These are phyloP conservation scores for Gerris lacustris DNA, from an alignment of 2,888 invertebrate genomes.

Conservation along the genomic window DNA sequence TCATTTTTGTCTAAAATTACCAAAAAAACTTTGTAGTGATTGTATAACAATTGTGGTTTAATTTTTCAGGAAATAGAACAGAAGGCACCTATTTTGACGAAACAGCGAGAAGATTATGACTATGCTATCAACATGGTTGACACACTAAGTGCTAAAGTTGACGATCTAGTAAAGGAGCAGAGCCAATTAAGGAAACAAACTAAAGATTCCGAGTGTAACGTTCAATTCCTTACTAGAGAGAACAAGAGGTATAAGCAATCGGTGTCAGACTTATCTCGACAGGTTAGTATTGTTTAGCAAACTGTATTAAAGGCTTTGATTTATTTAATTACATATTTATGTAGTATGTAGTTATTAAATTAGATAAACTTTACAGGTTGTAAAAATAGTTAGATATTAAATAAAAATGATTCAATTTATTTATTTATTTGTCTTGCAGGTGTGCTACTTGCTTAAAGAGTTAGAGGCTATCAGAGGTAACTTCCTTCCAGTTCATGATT, in stretches of 20 bases:
- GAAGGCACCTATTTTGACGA: conserved; percentile 71
- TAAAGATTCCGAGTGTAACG: conserved; percentile 57
- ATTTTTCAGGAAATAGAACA: conserved; percentile 75
- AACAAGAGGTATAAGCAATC: conserved; percentile 54
- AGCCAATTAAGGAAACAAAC: conserved; percentile 54
- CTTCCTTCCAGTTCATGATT: conserved; percentile 38
- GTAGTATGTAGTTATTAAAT: too few species aligned
- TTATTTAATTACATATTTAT: too few species aligned
- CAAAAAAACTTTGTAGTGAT: too few species aligned
- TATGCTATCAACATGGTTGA: conserved; percentile 60
- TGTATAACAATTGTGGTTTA: too few species aligned
- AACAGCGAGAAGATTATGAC: conserved; percentile 70
- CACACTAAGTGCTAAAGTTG: conserved; percentile 55
- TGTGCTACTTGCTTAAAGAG: conserved; percentile 63
- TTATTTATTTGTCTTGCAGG: too few species aligned
- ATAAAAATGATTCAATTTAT: too few species aligned
- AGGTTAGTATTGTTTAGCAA: too few species aligned
- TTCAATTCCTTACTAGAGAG: conserved; percentile 59
- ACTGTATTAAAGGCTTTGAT: too few species aligned
- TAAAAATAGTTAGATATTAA: too few species aligned
- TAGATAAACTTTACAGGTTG: too few species aligned
- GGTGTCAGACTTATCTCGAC: conserved; percentile 66
- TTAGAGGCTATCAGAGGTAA: conserved; percentile 69
- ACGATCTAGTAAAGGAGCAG: conserved; percentile 56
- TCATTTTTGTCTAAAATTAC: too few species aligned